Base-by-base conservation (phyloP, 2,888 invertebrate species). In the Allacma fusca region DNA sequence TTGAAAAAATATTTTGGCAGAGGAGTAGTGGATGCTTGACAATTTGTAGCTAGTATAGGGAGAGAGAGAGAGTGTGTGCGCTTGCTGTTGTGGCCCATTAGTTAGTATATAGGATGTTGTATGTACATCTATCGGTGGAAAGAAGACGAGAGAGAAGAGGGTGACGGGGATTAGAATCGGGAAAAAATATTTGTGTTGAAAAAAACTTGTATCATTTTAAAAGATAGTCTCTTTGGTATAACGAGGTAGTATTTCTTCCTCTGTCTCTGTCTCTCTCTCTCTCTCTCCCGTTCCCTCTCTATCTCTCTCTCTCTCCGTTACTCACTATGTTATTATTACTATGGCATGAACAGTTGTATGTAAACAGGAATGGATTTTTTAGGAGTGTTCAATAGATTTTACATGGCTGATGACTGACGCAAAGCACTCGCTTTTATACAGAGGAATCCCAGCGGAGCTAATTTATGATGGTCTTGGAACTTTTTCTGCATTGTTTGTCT, bases 1-100 rank as follows among this genome's bases (percentile, higher is more conserved):
- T 80, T 83, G 83, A 81, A 82, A 82, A 83, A 83, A 83, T 83
- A 83, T 82, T 83, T 83, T 82, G 83, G 83, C 82, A 83, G 79
- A 34, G 5, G 19, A 50, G 50, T 5, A 50, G 16, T 50, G 69
- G 78, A 78, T 78, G 75, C 78, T 80, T 67, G 76, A 78, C 80
- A 80, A 80, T 80, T 80, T 80, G 80, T 80, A 68, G 19, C n/a
- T 50, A n/a, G n/a, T n/a, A 50, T 50, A n/a, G 16, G 2, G 16
- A 50, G 2, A 50, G 19, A 50, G 21, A 67, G 29, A 24, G 64
- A 64, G 21, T 24, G 67, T 9, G 29, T 24, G 29, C 26, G 67
- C n/a, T 29, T 29, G n/a, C 28, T 62, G 34, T 34, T 34, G 34
- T 34, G 5, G 34, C 5, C 34, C 34, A 34, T 34, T 34, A 34